phyloP scores from a whole-genome alignment of 2,113 vertebrate genomes.

The Hypomesus transpacificus region DNA sequence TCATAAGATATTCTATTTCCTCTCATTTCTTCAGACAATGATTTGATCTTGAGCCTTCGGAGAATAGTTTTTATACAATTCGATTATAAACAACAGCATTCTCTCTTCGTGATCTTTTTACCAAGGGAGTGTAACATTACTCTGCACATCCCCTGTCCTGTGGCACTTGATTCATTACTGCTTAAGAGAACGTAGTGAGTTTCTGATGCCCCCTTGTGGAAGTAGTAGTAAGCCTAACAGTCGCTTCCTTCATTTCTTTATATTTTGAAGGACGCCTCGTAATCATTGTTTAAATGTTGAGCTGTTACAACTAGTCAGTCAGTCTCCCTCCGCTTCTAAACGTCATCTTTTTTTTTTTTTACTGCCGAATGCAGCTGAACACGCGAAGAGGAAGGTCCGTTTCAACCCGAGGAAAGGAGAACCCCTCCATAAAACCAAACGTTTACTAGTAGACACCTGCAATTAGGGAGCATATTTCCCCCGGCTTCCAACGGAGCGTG shows the following conservation, averaged over 20 bases:
- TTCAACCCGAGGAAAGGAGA: not conserved
- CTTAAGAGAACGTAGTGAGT: not conserved
- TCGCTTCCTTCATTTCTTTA: not conserved
- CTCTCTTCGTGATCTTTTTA: constrained; percentile 8
- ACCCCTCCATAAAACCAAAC: constrained; percentile 20
- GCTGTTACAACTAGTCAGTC: not conserved
- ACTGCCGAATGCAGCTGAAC: too few species aligned
- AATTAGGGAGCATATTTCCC: constrained; percentile 47
- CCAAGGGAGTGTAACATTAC: constrained; percentile 2
- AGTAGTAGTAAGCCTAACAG: not conserved
- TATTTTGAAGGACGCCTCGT: too few species aligned
- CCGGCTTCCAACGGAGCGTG: constrained; percentile 27
- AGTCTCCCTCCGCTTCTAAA: too few species aligned
- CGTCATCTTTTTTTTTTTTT: too few species aligned
- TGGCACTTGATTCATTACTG: not conserved
- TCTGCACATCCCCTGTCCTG: not conserved
- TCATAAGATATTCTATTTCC: constrained; percentile 60
- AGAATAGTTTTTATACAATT: not conserved
- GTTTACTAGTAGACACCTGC: constrained; percentile 40
- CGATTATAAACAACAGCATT: not conserved
- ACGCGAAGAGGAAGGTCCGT: not conserved
- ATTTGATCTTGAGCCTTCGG: constrained; percentile 17
- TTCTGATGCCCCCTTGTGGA: constrained; percentile 48
- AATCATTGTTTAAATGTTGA: too few species aligned
- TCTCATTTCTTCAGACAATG: constrained; percentile 41